Base-by-base conservation (phyloP, 1,140 invertebrate genomes). In the Musca vetustissima region DNA sequence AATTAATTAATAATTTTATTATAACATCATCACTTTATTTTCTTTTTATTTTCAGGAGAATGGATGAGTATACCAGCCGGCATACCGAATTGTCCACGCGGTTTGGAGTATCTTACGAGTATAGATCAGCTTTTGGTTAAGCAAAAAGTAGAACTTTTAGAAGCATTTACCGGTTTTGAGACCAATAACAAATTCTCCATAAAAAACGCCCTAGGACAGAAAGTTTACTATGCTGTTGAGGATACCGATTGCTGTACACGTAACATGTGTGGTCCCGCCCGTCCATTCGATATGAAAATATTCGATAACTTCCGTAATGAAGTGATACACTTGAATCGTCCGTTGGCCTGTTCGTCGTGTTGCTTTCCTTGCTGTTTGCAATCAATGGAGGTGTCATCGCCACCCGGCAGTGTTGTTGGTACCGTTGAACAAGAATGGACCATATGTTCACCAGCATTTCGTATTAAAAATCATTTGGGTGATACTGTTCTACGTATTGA, bases 51-150 rank as follows among this genome's bases (percentile, higher is more conserved):
- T 85, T 13, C 79, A 93, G 92, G 87, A 88, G 91, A 89, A 71
- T 95, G 92, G 92, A 93, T 93, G 91, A 88, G 84, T 85, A 86
- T 89, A 80, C 91, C 89, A 69, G 86, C 87, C 84, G 88, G 86
- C 74, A 89, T 86, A 82, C 86, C 83, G 86, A 93, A 90, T 81
- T 96, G 91, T 86, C 95, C 92, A 64, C 92, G 89, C 77, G 95
- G 94, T 72, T 90, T 98, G 86, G 94, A 96, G 87, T 97, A 94
- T 88, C 90, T 97, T 85, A 93, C 92, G 81, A 88, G 87, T 87
- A 89, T 97, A 87, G 94, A 97, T 83, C 90, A 93, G 74, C 84
- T 97, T 52, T 85, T 96, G 67, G 88, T 98, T 53, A 91, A 96
- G 76, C 94, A 96, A 83, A 93, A 95, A 85, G 88, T 94, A 11